A percentile compares a stretch with the other conserved stretches of the same genome.
These are phyloP conservation scores for Platyscapa corneri DNA, from an alignment of 1,140 invertebrate genomes.

Conservation along the genomic window DNA sequence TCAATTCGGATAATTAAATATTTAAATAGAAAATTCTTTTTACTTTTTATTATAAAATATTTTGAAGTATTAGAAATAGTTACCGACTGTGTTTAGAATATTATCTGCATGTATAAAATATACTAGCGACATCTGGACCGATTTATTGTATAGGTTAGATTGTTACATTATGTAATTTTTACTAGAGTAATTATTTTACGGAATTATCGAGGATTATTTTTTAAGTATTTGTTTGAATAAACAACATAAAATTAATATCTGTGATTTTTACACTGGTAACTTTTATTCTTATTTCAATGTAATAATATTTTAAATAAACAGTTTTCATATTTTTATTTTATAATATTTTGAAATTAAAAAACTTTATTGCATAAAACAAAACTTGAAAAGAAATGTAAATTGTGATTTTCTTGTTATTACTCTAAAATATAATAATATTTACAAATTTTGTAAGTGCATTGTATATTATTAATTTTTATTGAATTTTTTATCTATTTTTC, in stretches of 20 bases:
- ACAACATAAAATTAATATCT: neutral
- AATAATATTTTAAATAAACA: neutral
- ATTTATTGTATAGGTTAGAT: constrained; percentile 35
- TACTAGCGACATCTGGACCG: constrained; percentile 24
- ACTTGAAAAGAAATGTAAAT: too few species aligned
- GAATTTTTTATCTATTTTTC: too few species aligned
- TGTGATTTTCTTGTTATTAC: too few species aligned
- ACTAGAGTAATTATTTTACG: neutral
- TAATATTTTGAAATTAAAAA: neutral
- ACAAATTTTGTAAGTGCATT: too few species aligned
- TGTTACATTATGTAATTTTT: neutral
- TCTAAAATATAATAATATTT: too few species aligned
- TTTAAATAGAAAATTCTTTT: neutral
- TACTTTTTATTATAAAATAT: neutral
- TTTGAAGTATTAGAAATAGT: neutral
- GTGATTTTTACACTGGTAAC: neutral
- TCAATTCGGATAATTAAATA: too few species aligned
- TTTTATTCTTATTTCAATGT: neutral
- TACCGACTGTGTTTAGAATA: constrained; percentile 33
- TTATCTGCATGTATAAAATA: constrained; percentile 8
- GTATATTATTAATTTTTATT: too few species aligned
- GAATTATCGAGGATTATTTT: neutral
- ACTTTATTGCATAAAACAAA: neutral
- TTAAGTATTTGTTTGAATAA: neutral
- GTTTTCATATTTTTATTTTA: neutral